Percentiles rank a stretch among this genome's conserved stretches.
Conservation (phyloP, 2,113 vertebrate species). For the Laterallus jamaicensis region DNA sequence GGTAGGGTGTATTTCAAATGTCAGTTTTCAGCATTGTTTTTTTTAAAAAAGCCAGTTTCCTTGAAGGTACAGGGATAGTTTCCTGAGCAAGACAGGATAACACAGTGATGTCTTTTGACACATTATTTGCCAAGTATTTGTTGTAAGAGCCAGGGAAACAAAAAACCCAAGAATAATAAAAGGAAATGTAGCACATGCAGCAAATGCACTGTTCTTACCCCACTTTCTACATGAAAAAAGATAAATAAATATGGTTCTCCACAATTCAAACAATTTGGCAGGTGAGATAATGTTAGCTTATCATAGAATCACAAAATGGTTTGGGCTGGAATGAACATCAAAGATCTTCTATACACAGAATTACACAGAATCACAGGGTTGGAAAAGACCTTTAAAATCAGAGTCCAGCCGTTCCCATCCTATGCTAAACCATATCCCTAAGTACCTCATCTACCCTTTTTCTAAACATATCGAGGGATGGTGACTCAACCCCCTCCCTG, state of each 20-base stretch:
- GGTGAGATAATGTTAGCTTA: not conserved
- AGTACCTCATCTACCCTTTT: too few relatives aligned
- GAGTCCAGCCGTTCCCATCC: too few relatives aligned
- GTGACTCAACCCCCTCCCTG: too few relatives aligned
- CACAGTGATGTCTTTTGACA: not conserved
- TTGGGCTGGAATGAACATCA: too few relatives aligned
- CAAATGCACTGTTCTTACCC: not conserved
- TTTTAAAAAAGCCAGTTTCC: not conserved
- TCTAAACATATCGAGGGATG: too few relatives aligned
- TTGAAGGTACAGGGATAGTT: not conserved
- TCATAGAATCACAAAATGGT: too few relatives aligned
- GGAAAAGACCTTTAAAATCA: too few relatives aligned
- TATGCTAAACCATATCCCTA: too few relatives aligned
- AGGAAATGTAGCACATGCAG: not conserved
- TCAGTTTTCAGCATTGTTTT: not conserved
- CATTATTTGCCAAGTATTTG: not conserved
- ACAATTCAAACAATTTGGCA: not conserved
- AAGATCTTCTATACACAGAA: too few relatives aligned
- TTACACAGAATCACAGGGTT: too few relatives aligned
- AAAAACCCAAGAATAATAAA: not conserved
- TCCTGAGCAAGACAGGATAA: not conserved
- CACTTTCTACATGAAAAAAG: not conserved
- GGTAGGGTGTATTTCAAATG: not conserved
- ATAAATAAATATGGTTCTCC: not conserved
- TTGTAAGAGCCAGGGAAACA: not conserved